Base-by-base conservation (phyloP, 2,888 invertebrate species). In the Cecidostiba fungosa region DNA sequence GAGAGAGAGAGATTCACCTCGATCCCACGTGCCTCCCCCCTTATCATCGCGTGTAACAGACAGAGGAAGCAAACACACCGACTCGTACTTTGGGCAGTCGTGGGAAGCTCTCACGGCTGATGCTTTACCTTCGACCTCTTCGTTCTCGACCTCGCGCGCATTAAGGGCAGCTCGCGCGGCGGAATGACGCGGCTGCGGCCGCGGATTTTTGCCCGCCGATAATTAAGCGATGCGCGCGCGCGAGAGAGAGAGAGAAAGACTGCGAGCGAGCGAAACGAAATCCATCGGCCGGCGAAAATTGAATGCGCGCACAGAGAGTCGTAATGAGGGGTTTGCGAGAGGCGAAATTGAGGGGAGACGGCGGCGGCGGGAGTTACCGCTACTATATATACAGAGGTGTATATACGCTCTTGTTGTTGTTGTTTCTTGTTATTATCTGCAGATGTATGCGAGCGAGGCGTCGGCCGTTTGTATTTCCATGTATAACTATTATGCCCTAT, bases 101-200 rank as follows among this genome's bases (percentile, higher is more conserved):
- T 91, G 92, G 91, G 92, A 92, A 91, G 90, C 91, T 92, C 91
- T 91, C 92, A 91, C 91, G 91, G 90, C 87, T 89, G 50, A 50
- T 50, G 19, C 32, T 86, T 87, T 89, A 91, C 90, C 91, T 90
- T 87, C 88, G 91, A 91, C 91, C 91, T 89, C 82, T 87, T 88
- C 87, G 77, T 87, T 77, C 74, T 72, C 79, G 73, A 73, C 76
- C 82, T 66, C 80, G 50, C 82, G 82, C 82, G 83, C 85, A 84
- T 82, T 77, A 86, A 83, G 79, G 85, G 86, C 86, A 86, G 66
- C 39, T 84, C 85, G 81, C 59, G 86, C 83, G n/a, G 39, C n/a
- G 74, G 81, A 84, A 76, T 80, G 78, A 76, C 84, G 77, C 76
- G 70, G 82, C 77, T 85, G 87, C 87, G 85, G 82, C 77, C 86